Evolutionary conservation across 2,888 invertebrate species (phyloP), one percentile per base, ranked within the genome.

Genomic region (Drosophila melanocephala): DNA sequence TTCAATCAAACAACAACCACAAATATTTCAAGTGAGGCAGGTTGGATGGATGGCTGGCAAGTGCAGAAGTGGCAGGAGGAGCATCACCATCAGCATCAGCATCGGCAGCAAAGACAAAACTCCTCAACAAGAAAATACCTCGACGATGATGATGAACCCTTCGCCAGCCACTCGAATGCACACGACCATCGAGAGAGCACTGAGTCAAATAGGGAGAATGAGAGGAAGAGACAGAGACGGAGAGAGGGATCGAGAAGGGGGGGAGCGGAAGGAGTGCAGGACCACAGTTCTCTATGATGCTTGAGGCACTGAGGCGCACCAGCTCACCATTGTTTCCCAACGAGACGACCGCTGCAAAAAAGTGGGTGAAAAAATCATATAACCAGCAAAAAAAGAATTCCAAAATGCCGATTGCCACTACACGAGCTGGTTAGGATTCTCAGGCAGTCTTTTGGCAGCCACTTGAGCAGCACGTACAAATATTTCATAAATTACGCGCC

Each of bases 1-100:
- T 86, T 90, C 86, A 86, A 86, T 87, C 86, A 90, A 86, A 89
- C 87, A 86, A 87, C 86, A 90, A 90, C 86, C 86, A 89, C 86
- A 86, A 82, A 86, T 89, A 89, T 90, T 90, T 86, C 91, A 86
- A 86, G 86, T 87, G 87, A 70, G 87, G 78, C 79, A 76, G 87
- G 89, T 60, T 85, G 85, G 82, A 66, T 80, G 83, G 56, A 67
- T 81, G 81, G 67, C 78, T 84, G 83, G 86, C 79, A 85, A 83
- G 83, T 85, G 89, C 80, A 76, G 74, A 44, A 53, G 47, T 35
- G 47, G 52, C 50, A 67, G 61, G 14, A 53, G 56, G 16, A 51
- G 53, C 35, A 63, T 35, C 14, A 58, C 55, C 37, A 64, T 51
- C 22, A 52, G 55, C 22, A 50, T 35, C 14, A 39, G 47, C 39